These are phyloP conservation scores for Caenorhabditis sulstoni DNA, from an alignment of 2,888 invertebrate species.

Conservation along the genomic window DNA sequence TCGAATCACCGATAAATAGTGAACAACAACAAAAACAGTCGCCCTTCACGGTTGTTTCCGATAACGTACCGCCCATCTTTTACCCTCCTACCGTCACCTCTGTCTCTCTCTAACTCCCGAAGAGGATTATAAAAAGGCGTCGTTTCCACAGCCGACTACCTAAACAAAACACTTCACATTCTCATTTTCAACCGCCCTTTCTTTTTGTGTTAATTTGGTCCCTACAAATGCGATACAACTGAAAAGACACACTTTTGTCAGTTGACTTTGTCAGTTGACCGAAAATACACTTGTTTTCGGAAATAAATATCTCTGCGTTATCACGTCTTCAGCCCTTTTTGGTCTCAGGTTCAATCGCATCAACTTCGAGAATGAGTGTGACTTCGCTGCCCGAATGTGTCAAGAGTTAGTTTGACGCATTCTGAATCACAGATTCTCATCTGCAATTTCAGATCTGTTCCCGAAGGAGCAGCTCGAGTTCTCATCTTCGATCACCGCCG, in stretches of 20 bases:
- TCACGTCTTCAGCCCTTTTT: conserved; percentile 10
- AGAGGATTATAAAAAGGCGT: conserved; percentile 16
- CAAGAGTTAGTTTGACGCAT: conserved; percentile 27
- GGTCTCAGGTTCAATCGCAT: neutral
- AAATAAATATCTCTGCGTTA: no score
- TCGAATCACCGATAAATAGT: conserved; percentile 46
- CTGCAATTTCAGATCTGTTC: conserved; percentile 59
- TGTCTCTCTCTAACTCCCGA: no score
- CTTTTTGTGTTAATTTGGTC: no score
- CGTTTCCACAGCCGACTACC: conserved; percentile 11
- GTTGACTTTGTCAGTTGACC: no score
- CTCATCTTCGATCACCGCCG: conserved; percentile 59
- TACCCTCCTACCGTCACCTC: neutral
- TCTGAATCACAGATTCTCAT: neutral
- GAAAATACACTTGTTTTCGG: no score
- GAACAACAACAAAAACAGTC: neutral
- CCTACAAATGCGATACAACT: no score
- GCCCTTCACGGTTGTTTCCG: neutral
- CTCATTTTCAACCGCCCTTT: no score
- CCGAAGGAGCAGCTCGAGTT: conserved; percentile 68
- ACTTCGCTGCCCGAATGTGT: conserved; percentile 55
- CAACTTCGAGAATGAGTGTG: conserved; percentile 40
- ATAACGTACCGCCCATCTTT: conserved; percentile 5
- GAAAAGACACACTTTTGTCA: no score
- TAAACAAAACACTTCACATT: conserved; percentile 5